Base-by-base conservation (phyloP, 2,888 invertebrate genomes). In the Hymenopus coronatus region DNA sequence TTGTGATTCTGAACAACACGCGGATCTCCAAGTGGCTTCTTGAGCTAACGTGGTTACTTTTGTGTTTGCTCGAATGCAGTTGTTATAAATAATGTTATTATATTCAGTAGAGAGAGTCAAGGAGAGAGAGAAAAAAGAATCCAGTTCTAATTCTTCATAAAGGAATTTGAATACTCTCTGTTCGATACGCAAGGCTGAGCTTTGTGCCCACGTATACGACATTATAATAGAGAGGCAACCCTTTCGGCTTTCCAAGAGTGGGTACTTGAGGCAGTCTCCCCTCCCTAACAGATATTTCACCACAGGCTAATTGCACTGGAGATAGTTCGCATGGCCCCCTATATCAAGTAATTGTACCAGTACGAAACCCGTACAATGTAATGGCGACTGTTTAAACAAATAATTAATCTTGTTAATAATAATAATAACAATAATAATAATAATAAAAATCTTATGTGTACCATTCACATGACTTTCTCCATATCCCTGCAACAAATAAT, bases 1-100 rank as follows among this genome's bases (percentile, higher is more conserved):
- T 70, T 70, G 54, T 70, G 15, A 8, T 25, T 70, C 54, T 70
- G 54, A 70, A 70, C 20, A 70, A 70, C 4, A 70, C 12, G 20
- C 54, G 54, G 54, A 8, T 20, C 54, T 70, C 20, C 4, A 70
- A 20, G 6, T 70, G 54, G 54, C 54, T 70, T 70, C 54, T 70
- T 70, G 54, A 25, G 54, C 54, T 70, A 70, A 70, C 54, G 54
- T 70, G 54, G 54, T 70, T 70, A 70, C 54, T 70, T 70, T 70
- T 25, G 15, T 15, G 15, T 70, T 70, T 70, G 54, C 20, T 70
- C 54, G 54, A 70, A 70, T 70, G 54, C 54, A 70, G 54, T 70
- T 87, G 87, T 87, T 87, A 87, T 87, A 87, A 87, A 87, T 87
- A 87, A 87, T 87, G 20, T 70, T 70, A 70, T 70, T 70, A 70